Conservation (phyloP, 2,888 invertebrate species). For the Embidobia sp. region DNA sequence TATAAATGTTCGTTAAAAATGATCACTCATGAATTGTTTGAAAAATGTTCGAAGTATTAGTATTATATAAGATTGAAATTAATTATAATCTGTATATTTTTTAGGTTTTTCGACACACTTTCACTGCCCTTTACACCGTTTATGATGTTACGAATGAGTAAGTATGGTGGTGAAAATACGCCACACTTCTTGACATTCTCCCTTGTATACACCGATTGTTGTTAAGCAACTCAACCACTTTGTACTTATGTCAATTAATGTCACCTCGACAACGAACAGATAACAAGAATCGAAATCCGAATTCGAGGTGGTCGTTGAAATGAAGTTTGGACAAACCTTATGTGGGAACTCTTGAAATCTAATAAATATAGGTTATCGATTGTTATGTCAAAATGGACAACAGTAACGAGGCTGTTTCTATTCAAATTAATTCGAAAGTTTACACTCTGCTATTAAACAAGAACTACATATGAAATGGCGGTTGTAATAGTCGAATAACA, state of each 20-base stretch:
- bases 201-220: no score
- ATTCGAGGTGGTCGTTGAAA: constrained; percentile 7
- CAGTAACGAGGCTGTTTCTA: constrained; percentile 24
- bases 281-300: constrained; percentile 28
- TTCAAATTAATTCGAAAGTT: constrained; percentile 36
- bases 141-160: constrained; percentile 95
- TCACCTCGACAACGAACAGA: constrained; percentile 11
- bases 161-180: constrained; percentile 83
- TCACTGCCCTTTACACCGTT: constrained; percentile 94
- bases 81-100: constrained; percentile 77
- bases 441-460: constrained; percentile 11
- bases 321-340: constrained; percentile 23
- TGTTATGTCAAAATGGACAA: constrained; percentile 40
- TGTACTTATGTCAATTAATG: constrained; percentile 17
- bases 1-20: no score
- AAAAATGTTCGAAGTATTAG: no score
- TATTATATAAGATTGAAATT: no score
- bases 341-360: constrained; percentile 27
- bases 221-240: background rate
- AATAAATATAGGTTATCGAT: constrained; percentile 37
- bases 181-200: no score
- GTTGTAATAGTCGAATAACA: constrained; percentile 16
- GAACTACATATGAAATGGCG: constrained; percentile 17
- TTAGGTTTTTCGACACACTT: constrained; percentile 92
- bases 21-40: no score